Percentiles rank a stretch among this genome's conserved stretches.
Evolutionary conservation across 2,888 invertebrate genomes (phyloP).

Genomic region (Cheilosia vulpina): DNA sequence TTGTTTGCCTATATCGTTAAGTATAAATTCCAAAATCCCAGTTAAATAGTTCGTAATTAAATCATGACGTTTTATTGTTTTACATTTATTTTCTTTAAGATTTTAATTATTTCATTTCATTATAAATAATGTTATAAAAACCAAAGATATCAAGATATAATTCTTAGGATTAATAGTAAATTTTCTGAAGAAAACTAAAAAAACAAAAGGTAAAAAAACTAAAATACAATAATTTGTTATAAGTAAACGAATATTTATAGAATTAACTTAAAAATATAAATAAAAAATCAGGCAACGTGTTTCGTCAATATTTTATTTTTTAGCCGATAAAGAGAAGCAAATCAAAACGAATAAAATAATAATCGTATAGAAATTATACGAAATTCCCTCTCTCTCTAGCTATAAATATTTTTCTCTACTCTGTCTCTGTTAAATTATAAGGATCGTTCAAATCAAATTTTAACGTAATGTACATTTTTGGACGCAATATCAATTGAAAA

Average conservation of each 20-base stretch:
- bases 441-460: constrained; percentile 63
- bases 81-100: constrained; percentile 40
- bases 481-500: constrained; percentile 55
- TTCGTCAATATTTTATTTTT: constrained; percentile 15
- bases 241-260: constrained; percentile 62
- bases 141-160: constrained; percentile 65
- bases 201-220: constrained; percentile 16
- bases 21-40: constrained; percentile 66
- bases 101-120: constrained; percentile 32
- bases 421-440: constrained; percentile 31
- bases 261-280: constrained; percentile 23
- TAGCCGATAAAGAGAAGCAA: neutral
- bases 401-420: constrained; percentile 15
- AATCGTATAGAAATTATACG: constrained; percentile 16
- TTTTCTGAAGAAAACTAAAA: constrained; percentile 38
- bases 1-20: constrained; percentile 27
- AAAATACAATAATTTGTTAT: constrained; percentile 53
- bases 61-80: too few species aligned
- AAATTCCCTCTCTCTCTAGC: constrained; percentile 12
- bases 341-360: constrained; percentile 44
- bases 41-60: constrained; percentile 61
- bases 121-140: constrained; percentile 51
- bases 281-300: constrained; percentile 10
- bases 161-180: constrained; percentile 55
- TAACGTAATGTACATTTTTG: constrained; percentile 53